These are phyloP conservation scores for Psylliodes chrysocephalus DNA, from an alignment of 2,888 invertebrate species.

Conservation along the genomic window DNA sequence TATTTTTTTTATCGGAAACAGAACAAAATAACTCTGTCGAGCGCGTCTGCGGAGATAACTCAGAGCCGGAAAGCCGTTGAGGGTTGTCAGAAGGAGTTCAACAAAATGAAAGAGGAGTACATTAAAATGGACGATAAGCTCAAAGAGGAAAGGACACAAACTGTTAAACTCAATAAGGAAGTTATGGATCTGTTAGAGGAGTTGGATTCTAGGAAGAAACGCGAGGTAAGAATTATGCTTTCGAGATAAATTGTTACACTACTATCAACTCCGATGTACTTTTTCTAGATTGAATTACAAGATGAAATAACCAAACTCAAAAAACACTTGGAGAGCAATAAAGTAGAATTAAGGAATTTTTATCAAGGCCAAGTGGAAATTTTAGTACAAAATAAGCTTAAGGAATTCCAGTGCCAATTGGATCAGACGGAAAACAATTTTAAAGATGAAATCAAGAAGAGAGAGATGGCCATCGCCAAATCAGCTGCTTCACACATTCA, in stretches of 20 bases:
- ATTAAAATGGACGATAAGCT: constrained; percentile 51
- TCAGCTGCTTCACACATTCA: constrained; percentile 78
- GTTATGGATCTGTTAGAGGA: constrained; percentile 57
- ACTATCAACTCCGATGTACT: neutral
- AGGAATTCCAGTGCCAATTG: constrained; percentile 80
- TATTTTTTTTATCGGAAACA: constrained; percentile 48
- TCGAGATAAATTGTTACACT: constrained; percentile 14
- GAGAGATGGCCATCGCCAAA: constrained; percentile 75
- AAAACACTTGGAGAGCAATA: constrained; percentile 71
- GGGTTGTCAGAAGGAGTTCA: constrained; percentile 61
- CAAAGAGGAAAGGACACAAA: constrained; percentile 47
- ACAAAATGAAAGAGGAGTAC: constrained; percentile 55
- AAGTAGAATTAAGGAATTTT: constrained; percentile 75
- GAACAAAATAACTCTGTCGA: constrained; percentile 56
- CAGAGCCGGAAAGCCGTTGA: constrained; percentile 68
- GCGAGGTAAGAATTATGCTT: constrained; percentile 52
- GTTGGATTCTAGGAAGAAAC: constrained; percentile 56
- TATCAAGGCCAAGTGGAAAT: constrained; percentile 85
- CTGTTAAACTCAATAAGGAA: constrained; percentile 54
- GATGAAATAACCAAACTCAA: constrained; percentile 62
- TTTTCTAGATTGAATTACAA: constrained; percentile 63
- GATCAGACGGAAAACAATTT: constrained; percentile 75
- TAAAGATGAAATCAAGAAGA: constrained; percentile 71
- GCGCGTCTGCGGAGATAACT: constrained; percentile 57
- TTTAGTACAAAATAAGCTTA: constrained; percentile 79